Base-by-base conservation (phyloP, 2,797 vertebrate species). In the Coregonus ussuriensis region DNA sequence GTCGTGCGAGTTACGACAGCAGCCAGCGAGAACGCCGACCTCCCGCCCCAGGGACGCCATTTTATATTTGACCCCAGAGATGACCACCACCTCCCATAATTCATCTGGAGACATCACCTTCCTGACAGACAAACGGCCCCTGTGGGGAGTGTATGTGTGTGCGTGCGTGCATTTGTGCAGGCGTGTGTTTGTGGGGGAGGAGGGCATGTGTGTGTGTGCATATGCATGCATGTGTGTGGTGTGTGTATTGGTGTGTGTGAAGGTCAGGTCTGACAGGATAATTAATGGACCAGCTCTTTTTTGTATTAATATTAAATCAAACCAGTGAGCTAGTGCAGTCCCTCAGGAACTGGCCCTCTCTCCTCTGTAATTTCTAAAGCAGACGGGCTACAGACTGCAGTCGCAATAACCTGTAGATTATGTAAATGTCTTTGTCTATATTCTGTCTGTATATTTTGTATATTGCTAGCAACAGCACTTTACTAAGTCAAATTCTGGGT, bases 191-290 rank as follows among this genome's bases (percentile, higher is more conserved):
- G 70, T 33, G 80, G 5, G 77, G 65, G 35, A 7, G 71, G 65
- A n/a, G 71, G 66, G 62, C 56, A 71, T 66, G 72, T 53, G 69
- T 72, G 78, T 25, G 25, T 25, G 25, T 25, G 25, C 25, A 25
- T 25, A 0, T 25, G 25, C 25, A 25, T 25, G 25, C 25, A 25
- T 25, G 25, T 25, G 25, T 25, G 25, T 72, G 74, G 63, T 71
- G 54, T 85, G 72, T 78, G 15, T 67, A 69, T 29, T 75, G 77
- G 18, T 52, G 78, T 79, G 82, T 59, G 79, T 90, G 89, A 93
- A 94, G 93, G 93, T 93, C 93, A 92, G 85, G 82, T 84, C 83
- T 86, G 86, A 88, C 88, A 91, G 87, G 88, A 91, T 93, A 93
- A 93, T 92, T 92, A 92, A 91, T 92, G 89, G 88, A 13, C 77